Evolutionary conservation across 2,797 vertebrate genomes (phyloP).

Genomic region (Hemitrygon akajei): DNA sequence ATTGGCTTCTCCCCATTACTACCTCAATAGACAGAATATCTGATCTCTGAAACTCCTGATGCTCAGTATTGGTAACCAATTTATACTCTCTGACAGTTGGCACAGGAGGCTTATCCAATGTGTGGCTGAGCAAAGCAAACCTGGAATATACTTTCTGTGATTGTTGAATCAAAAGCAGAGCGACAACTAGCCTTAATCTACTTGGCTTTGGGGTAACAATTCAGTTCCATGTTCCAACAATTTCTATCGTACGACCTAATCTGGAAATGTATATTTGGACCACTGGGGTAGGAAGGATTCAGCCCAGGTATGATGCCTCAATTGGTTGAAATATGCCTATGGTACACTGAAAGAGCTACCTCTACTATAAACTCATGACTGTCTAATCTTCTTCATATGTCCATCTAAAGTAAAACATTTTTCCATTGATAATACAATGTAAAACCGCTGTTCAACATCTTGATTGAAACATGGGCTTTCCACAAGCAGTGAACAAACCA

Average conservation of each 20-base stretch:
- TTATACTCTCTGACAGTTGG: neutral
- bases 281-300: no score
- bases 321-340: neutral
- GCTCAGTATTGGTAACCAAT: neutral
- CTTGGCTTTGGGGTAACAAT: neutral
- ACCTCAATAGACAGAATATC: neutral
- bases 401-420: no score
- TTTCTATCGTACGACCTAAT: neutral
- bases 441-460: no score
- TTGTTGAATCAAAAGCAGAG: neutral
- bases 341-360: neutral
- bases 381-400: no score
- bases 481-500: no score
- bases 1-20: neutral
- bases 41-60: neutral
- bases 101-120: neutral
- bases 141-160: neutral
- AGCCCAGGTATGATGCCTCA: neutral
- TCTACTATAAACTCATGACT: neutral
- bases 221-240: neutral
- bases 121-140: neutral
- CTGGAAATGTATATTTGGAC: neutral
- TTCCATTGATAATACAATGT: no score
- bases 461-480: no score
- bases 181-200: neutral